Percentiles rank a stretch among this genome's conserved stretches.
phyloP scores from a whole-genome alignment of 1,140 invertebrate genomes.

The Forficula auricularia region DNA sequence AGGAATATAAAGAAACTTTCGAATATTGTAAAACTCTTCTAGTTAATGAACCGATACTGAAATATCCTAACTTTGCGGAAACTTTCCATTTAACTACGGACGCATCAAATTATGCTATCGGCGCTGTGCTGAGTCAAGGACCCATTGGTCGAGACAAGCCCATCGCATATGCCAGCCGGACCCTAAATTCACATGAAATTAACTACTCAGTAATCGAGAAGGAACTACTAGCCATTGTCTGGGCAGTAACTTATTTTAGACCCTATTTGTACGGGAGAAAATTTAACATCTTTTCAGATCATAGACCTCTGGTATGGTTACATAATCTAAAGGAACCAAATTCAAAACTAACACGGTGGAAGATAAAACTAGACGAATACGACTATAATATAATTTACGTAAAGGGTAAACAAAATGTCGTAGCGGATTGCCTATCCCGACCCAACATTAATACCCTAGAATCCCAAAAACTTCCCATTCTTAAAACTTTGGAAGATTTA shows the following conservation, averaged over 20 bases:
- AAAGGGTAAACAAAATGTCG: slow-evolving; percentile 20
- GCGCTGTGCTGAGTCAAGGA: slow-evolving; percentile 16
- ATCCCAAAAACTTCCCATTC: too few relatives aligned
- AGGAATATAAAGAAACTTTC: slow-evolving; percentile 8
- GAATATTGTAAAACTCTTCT: slow-evolving; percentile 12
- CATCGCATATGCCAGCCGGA: slow-evolving; percentile 17
- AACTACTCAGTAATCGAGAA: slow-evolving; percentile 23
- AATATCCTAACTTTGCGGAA: slow-evolving; percentile 18
- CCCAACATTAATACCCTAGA: too few relatives aligned
- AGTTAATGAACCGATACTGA: slow-evolving; percentile 11
- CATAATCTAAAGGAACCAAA: slow-evolving; percentile 28
- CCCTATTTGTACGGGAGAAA: slow-evolving; percentile 29
- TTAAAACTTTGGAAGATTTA: too few relatives aligned
- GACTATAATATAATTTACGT: slow-evolving; percentile 26
- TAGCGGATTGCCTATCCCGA: slow-evolving; percentile 21
- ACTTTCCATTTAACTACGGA: slow-evolving; percentile 20
- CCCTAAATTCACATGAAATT: slow-evolving; percentile 16
- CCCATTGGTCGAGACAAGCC: slow-evolving; percentile 13
- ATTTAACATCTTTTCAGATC: slow-evolving; percentile 33
- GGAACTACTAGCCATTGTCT: slow-evolving; percentile 25
- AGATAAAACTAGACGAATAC: slow-evolving; percentile 29
- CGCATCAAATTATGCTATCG: slow-evolving; percentile 15
- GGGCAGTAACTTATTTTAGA: slow-evolving; percentile 26
- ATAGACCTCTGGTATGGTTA: slow-evolving; percentile 29
- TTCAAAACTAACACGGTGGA: slow-evolving; percentile 30